Conservation (phyloP, 2,797 vertebrate species). For the Sebastes hubbsi region DNA sequence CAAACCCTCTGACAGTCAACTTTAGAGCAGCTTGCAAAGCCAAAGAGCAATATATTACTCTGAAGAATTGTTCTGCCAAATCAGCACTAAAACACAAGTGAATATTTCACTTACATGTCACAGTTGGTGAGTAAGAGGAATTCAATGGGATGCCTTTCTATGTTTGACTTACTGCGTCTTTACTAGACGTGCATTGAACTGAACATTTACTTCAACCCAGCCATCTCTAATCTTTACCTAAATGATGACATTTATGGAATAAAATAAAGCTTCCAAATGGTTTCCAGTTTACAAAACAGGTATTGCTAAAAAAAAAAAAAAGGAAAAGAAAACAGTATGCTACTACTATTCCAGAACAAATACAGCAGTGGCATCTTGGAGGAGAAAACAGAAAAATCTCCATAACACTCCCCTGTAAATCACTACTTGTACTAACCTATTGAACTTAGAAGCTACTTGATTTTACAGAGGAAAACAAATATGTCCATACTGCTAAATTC, state of each 20-base stretch:
- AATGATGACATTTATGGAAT: neutral
- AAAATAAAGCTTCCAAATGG: neutral
- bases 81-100: neutral
- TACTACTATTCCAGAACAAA: neutral
- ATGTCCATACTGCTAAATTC: neutral
- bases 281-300: neutral
- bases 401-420: neutral
- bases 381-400: neutral
- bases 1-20: slow-evolving; percentile 1
- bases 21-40: neutral
- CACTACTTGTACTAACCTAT: neutral
- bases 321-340: neutral
- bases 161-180: neutral
- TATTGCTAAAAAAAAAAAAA: neutral
- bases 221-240: neutral
- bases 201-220: neutral
- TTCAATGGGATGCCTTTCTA: neutral
- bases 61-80: neutral
- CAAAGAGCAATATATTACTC: neutral
- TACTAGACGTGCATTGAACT: neutral
- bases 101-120: neutral
- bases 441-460: neutral
- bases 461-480: neutral
- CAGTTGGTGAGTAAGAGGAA: neutral
- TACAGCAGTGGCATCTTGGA: neutral